These are phyloP conservation scores for Neoitamus cyanurus DNA, from an alignment of 2,888 invertebrate species.

Conservation along the genomic window DNA sequence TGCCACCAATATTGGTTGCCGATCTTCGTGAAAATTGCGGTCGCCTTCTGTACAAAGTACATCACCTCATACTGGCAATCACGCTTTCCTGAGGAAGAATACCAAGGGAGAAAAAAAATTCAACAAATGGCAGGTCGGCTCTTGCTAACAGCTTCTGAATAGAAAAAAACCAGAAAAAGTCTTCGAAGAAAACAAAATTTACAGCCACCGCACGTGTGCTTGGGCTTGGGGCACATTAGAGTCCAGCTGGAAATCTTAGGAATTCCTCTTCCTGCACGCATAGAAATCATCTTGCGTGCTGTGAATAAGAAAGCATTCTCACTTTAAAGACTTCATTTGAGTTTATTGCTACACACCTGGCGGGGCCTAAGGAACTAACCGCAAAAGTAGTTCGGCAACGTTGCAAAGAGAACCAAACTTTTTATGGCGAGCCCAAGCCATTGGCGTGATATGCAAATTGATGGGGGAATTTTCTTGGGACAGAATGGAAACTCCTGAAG, in stretches of 20 bases:
- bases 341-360: background rate
- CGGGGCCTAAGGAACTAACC: background rate
- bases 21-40: background rate
- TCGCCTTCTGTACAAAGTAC: background rate
- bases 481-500: background rate
- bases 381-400: background rate
- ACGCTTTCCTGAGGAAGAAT: background rate
- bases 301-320: constrained; percentile 2
- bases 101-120: background rate
- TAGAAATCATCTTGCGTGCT: background rate
- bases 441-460: constrained; percentile 16
- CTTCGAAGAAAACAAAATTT: background rate
- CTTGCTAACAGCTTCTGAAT: background rate
- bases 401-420: background rate
- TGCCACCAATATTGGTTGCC: background rate
- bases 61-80: background rate
- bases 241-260: constrained; percentile 4
- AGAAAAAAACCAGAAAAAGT: background rate
- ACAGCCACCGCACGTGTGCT: constrained; percentile 2
- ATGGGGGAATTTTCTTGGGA: background rate
- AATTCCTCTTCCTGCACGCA: constrained; percentile 14
- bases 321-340: background rate
- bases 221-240: background rate
- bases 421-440: background rate
- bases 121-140: background rate